These are phyloP conservation scores for Clupea harengus DNA, from an alignment of 2,113 vertebrate species.

Conservation along the genomic window DNA sequence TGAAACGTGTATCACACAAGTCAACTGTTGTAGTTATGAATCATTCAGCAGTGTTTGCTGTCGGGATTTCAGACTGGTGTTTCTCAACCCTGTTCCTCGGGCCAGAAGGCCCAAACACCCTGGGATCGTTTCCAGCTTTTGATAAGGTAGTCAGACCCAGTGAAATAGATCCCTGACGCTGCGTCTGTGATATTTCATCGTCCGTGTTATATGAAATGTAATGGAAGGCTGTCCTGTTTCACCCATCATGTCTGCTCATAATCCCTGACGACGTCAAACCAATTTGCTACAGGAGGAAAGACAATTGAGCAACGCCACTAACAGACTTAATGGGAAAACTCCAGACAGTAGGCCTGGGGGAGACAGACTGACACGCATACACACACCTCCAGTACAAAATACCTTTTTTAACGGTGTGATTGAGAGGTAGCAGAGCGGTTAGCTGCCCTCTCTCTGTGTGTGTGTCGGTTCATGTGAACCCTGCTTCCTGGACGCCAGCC, in stretches of 20 bases:
- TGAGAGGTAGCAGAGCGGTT: background rate
- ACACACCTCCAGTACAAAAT: background rate
- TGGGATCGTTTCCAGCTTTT: background rate
- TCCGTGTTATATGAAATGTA: background rate
- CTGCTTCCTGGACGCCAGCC: conserved; percentile 12
- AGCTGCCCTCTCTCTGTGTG: background rate
- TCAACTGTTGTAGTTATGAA: background rate
- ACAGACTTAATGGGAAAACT: background rate
- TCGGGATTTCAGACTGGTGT: background rate
- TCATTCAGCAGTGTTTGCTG: background rate
- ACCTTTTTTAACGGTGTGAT: background rate
- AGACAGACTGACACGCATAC: background rate
- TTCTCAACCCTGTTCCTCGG: background rate
- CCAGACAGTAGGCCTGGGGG: background rate
- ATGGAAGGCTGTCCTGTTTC: background rate
- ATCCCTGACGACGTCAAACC: background rate
- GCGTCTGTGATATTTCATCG: background rate
- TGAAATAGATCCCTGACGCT: background rate
- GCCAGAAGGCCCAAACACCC: background rate
- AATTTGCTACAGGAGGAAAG: background rate
- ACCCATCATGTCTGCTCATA: background rate
- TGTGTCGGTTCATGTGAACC: background rate
- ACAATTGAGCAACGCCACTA: background rate
- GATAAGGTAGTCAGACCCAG: background rate
- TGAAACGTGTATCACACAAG: background rate